These are phyloP conservation scores for Pollachius pollachius DNA, from an alignment of 2,113 vertebrate species.

Conservation along the genomic window DNA sequence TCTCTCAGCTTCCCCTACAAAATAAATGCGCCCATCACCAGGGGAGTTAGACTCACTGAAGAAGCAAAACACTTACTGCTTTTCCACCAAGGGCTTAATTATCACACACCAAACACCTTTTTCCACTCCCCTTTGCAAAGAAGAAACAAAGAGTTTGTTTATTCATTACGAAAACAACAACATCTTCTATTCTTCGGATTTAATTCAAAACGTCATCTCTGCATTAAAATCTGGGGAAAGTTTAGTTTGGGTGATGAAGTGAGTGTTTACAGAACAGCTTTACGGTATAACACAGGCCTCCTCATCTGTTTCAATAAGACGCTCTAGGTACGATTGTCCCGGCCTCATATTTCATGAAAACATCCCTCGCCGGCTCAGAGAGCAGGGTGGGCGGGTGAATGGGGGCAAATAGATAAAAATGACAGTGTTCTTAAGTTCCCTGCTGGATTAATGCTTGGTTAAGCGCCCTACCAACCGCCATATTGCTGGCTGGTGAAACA, in stretches of 20 bases:
- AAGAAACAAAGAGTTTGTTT: too few species aligned
- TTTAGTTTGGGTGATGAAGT: conserved; percentile 12
- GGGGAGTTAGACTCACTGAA: background rate
- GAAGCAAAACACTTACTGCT: background rate
- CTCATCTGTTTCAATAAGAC: conserved; percentile 59
- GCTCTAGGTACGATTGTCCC: conserved; percentile 24
- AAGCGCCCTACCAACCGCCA: conserved; percentile 57
- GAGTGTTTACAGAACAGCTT: conserved; percentile 12
- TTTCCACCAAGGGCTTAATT: background rate
- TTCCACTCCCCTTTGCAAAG: too few species aligned
- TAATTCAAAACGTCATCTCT: background rate
- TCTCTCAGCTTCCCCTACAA: too few species aligned
- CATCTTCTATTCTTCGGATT: background rate
- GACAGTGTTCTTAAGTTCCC: conserved; percentile 48
- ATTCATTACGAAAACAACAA: background rate
- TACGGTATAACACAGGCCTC: conserved; percentile 45
- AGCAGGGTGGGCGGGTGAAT: too few species aligned
- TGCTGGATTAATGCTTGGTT: conserved; percentile 66
- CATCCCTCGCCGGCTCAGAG: conserved; percentile 7
- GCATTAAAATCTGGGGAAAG: background rate
- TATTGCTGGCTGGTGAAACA: conserved; percentile 58
- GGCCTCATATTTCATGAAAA: conserved; percentile 28
- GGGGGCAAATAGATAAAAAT: conserved; percentile 68
- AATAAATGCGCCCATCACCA: too few species aligned
- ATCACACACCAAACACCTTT: too few species aligned